These are phyloP conservation scores for Gymnocheta viridis DNA, from an alignment of 2,888 invertebrate species.

Conservation along the genomic window DNA sequence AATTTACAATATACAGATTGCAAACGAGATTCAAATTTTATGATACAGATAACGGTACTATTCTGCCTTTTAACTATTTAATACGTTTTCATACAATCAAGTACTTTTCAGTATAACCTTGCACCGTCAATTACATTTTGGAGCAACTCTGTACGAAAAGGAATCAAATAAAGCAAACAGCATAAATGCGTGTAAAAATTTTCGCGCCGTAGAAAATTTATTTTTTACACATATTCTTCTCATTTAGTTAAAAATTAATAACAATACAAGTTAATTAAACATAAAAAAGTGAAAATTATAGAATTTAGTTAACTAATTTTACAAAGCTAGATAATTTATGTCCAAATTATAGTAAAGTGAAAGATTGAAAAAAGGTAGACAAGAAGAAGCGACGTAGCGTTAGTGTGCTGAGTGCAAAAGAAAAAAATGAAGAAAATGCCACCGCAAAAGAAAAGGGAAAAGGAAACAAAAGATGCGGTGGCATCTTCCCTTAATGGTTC, in stretches of 20 bases:
- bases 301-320: not conserved
- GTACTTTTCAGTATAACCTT: not conserved
- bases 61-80: not conserved
- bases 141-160: slow-evolving; percentile 32
- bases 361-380: slow-evolving; percentile 32
- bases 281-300: slow-evolving; percentile 24
- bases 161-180: slow-evolving; percentile 60
- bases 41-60: not conserved
- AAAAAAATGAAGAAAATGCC: slow-evolving; percentile 75
- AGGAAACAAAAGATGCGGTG: slow-evolving; percentile 74
- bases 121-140: not conserved
- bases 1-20: no score
- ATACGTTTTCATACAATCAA: not conserved
- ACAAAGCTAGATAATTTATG: not conserved
- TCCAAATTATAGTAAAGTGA: not conserved
- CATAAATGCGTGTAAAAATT: slow-evolving; percentile 59
- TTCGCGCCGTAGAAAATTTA: slow-evolving; percentile 65
- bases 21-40: no score
- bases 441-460: slow-evolving; percentile 81
- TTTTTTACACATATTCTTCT: slow-evolving; percentile 30
- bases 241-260: slow-evolving; percentile 5
- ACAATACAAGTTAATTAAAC: not conserved
- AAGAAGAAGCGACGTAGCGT: slow-evolving; percentile 68
- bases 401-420: slow-evolving; percentile 60
- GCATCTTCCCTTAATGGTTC: slow-evolving; percentile 58